Base-by-base conservation (phyloP, 2,113 vertebrate genomes). In the Suricata suricatta region DNA sequence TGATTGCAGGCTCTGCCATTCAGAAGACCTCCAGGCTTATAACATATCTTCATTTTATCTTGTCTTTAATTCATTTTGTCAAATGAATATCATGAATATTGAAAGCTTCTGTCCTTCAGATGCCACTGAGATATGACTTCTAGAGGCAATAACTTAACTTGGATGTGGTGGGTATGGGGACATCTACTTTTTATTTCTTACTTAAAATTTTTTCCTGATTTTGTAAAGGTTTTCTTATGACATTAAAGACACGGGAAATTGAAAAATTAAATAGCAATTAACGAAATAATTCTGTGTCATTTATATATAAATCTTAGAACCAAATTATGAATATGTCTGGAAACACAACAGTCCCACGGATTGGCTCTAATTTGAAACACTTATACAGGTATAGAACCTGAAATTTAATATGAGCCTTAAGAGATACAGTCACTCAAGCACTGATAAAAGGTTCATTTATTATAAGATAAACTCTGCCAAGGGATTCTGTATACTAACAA, bases 1-100 rank as follows among this genome's bases (percentile, higher is more conserved):
- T 90, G 82, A 96, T 91, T 98, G 93, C 79, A 94, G 54, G 6
- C 68, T 83, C 85, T 88, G 93, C 47, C 57, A 68, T 31, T 44
- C 54, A 72, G 52, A 93, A 97, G 27, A 97, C 88, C 82, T 97
- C 64, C 66, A 97, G 96, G 66, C 29, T 96, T 85, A 0, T 72
- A 90, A 87, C 72, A 85, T 84, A 71, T 92, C 96, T 95, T 95
- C 63, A 74, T 88, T 97, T 97, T 90, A 97, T 92, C 54, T 97
- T 95, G 63, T 81, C 87, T 96, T 88, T 96, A 96, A 97, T 95
- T 96, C 66, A 95, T 79, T 97, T 95, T 97, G 68, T 95, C 96
- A 95, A 96, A 90, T 21, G 52, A 93, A 44, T 88, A 77, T 64
- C 89, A 95, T 91, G 57, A 95, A 95, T 93, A 90, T 76, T 93